Percentiles rank a stretch among this genome's conserved stretches.
phyloP scores from a whole-genome alignment of 2,888 invertebrate genomes.

The Muscina levida region DNA sequence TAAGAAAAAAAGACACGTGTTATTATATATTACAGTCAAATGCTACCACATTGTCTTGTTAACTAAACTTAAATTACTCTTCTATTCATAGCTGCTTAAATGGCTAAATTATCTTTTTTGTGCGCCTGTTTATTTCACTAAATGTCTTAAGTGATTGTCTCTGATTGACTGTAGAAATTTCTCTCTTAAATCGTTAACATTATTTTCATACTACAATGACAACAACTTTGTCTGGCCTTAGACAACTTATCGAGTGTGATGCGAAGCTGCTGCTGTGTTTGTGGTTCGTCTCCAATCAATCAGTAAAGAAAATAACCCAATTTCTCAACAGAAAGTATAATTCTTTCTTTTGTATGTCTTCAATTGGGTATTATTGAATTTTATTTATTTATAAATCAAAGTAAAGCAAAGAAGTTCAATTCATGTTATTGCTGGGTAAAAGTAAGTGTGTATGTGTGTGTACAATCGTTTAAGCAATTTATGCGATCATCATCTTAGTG shows the following conservation, averaged over 20 bases:
- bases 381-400: conserved; percentile 52
- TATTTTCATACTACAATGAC: neutral
- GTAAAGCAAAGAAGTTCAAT: conserved; percentile 49
- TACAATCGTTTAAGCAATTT: conserved; percentile 37
- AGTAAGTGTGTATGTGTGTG: neutral
- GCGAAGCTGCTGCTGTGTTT: neutral
- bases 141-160: neutral
- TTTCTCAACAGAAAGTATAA: conserved; percentile 67
- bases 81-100: too few species aligned
- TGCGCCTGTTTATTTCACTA: too few species aligned
- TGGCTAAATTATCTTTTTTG: neutral
- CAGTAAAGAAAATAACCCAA: conserved; percentile 72
- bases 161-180: conserved; percentile 18
- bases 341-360: neutral
- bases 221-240: neutral
- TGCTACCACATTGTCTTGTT: too few species aligned
- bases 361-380: conserved; percentile 43
- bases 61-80: conserved; percentile 4
- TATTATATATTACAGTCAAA: conserved; percentile 8
- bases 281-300: conserved; percentile 37
- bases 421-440: too few species aligned
- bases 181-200: conserved; percentile 18
- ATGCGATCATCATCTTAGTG: conserved; percentile 34
- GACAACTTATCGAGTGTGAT: neutral
- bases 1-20: neutral